Conservation (phyloP, 2,888 invertebrate genomes). For the Trilocha varians region DNA sequence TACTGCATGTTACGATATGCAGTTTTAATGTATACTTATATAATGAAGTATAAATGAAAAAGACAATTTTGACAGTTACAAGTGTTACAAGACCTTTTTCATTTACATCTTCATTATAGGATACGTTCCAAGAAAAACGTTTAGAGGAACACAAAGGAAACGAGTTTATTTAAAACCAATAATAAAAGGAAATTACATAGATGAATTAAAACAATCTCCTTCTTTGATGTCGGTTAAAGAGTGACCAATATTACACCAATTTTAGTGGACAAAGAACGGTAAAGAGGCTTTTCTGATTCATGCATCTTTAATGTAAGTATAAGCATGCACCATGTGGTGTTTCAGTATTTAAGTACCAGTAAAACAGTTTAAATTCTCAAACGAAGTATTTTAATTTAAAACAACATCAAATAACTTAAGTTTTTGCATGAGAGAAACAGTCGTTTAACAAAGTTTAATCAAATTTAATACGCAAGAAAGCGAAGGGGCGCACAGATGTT, state of each 20-base stretch:
- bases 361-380: conserved; percentile 12
- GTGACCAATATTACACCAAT: background rate
- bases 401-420: conserved; percentile 31
- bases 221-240: too few species aligned
- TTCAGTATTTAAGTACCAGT: background rate
- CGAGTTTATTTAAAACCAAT: too few species aligned
- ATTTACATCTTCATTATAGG: too few species aligned
- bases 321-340: conserved; percentile 1
- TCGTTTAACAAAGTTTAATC: conserved; percentile 51
- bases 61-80: too few species aligned
- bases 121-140: too few species aligned
- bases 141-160: too few species aligned
- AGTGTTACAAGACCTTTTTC: too few species aligned
- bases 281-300: background rate
- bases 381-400: conserved; percentile 31
- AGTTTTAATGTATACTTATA: background rate
- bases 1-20: background rate
- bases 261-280: background rate
- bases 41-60: too few species aligned
- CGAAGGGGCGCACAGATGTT: conserved; percentile 47
- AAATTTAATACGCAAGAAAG: conserved; percentile 3
- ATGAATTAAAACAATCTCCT: too few species aligned
- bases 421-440: conserved; percentile 44
- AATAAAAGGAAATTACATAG: too few species aligned
- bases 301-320: background rate